These are phyloP conservation scores for Sesia apiformis DNA, from an alignment of 2,888 invertebrate species.

Conservation along the genomic window DNA sequence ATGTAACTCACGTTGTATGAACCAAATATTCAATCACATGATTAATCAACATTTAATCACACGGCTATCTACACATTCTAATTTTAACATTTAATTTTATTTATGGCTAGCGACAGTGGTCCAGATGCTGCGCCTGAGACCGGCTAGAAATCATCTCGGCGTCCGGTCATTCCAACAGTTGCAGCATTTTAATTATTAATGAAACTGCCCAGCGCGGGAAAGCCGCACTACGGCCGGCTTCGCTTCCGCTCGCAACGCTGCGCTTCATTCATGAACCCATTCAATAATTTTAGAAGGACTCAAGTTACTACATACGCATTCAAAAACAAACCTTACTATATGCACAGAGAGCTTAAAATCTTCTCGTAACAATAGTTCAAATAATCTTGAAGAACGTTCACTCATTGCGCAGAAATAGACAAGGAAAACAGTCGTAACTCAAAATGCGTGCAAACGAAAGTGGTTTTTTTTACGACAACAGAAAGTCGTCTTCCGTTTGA, in stretches of 20 bases:
- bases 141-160: constrained; percentile 67
- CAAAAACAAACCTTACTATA: constrained; percentile 32
- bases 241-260: constrained; percentile 70
- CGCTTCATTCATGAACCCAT: constrained; percentile 71
- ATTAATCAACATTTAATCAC: too few species aligned
- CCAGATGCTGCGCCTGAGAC: constrained; percentile 23
- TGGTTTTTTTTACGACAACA: constrained; percentile 55
- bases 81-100: neutral
- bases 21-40: too few species aligned
- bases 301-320: constrained; percentile 20
- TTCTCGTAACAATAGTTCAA: constrained; percentile 17
- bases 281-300: constrained; percentile 20
- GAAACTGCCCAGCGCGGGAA: constrained; percentile 69
- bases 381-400: constrained; percentile 18
- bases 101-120: neutral
- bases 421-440: constrained; percentile 64
- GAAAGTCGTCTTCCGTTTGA: constrained; percentile 68
- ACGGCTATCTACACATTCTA: neutral
- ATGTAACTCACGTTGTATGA: too few species aligned
- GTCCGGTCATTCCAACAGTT: constrained; percentile 68
- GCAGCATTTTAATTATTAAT: constrained; percentile 72
- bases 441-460: constrained; percentile 54
- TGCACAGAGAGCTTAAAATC: neutral
- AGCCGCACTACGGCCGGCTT: constrained; percentile 68
- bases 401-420: constrained; percentile 53